Base-by-base conservation (phyloP, 2,888 invertebrate species). In the Bruchidius siliquastri region DNA sequence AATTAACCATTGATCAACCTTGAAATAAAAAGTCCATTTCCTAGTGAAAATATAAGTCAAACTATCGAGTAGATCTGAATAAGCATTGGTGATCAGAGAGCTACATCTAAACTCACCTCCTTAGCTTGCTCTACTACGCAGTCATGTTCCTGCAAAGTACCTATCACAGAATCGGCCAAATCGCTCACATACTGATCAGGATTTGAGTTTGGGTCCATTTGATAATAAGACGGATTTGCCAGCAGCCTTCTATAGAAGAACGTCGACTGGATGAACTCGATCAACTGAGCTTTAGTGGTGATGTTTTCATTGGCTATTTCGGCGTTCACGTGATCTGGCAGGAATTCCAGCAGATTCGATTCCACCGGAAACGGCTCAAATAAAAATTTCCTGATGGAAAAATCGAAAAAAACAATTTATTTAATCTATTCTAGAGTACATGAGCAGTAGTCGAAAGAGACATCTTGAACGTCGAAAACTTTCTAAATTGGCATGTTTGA, bases 361-460 rank as follows among this genome's bases (percentile, higher is more conserved):
- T 99, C 99, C 0, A 99, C 99, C 0, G 99, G 99, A 88, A 99
- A 99, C 0, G 99, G 99, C 85, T 99, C 98, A 86, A 99, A 99
- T 0, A 99, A 88, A 88, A 99, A 99, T 85, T 98, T 98, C 85
- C 98, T 98, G 49, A 1, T 13, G 26, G 8, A 67, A 32, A 72
- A 72, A 49, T 21, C 32, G 22, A 0, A 30, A 30, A 0, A 32
- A 30, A n/a, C 26, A 26, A n/a, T n/a, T n/a, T n/a, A n/a, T n/a
- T n/a, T n/a, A n/a, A n/a, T n/a, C n/a, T n/a, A n/a, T n/a, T n/a
- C n/a, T n/a, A n/a, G n/a, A n/a, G n/a, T n/a, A n/a, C n/a, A n/a
- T n/a, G n/a, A n/a, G n/a, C n/a, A n/a, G n/a, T n/a, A n/a, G 66
- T 21, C 32, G 22, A 0, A 30, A 30, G 0, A 32, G 71, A n/a